Evolutionary conservation across 2,797 vertebrate genomes (phyloP).

Genomic region (Remorina albescens): DNA sequence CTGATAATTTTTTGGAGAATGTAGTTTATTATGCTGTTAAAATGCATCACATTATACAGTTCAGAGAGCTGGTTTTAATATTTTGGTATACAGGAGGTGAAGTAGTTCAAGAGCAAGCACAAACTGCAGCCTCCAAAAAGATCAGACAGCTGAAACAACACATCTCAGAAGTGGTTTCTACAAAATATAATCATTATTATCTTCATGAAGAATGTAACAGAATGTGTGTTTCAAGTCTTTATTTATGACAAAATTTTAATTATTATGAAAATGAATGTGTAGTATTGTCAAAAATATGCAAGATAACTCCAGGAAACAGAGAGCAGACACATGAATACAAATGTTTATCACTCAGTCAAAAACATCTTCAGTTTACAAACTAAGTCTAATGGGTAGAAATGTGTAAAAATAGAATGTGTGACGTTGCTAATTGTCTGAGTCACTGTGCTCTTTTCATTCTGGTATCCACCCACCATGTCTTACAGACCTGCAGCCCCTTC

Average conservation of each 20-base stretch:
- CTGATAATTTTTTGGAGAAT: not conserved
- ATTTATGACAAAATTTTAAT: conserved; percentile 7
- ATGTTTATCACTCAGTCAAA: conserved; percentile 17
- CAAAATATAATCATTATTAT: not conserved
- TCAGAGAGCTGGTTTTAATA: not conserved
- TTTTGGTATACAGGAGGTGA: not conserved
- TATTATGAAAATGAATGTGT: too few species aligned
- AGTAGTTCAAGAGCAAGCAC: not conserved
- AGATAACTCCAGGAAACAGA: not conserved
- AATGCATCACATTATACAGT: not conserved
- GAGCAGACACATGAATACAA: not conserved
- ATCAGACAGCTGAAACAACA: not conserved
- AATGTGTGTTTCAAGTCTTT: not conserved
- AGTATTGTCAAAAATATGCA: not conserved
- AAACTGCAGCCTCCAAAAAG: not conserved
- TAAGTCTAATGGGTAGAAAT: conserved; percentile 36
- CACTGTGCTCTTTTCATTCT: conserved; percentile 67
- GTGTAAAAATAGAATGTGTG: conserved; percentile 64
- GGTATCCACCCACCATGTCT: conserved; percentile 72
- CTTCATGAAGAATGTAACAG: not conserved
- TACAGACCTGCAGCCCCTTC: conserved; percentile 66
- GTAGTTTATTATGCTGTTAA: not conserved
- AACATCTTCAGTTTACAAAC: conserved; percentile 34
- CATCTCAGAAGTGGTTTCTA: not conserved
- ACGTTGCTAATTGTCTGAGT: conserved; percentile 61